phyloP scores from a whole-genome alignment of 2,797 vertebrate genomes.

The Trachops cirrhosus region DNA sequence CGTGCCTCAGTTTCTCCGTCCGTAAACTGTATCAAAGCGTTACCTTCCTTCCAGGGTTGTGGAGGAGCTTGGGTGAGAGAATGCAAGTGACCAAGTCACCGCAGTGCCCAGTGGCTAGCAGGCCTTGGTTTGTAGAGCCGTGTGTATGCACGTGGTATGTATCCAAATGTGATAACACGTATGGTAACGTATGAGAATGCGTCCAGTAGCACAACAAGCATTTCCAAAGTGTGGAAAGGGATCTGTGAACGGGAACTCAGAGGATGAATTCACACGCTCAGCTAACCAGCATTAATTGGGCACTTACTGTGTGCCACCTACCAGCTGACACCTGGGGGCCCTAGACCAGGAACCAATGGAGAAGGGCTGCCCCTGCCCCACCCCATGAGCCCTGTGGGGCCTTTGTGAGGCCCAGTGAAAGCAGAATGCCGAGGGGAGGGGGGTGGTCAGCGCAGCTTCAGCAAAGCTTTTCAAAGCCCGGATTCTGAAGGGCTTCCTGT shows the following conservation, averaged over 20 bases:
- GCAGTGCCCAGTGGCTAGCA: accelerated
- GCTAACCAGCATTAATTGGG: not conserved
- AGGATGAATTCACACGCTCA: accelerated
- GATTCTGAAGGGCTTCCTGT: conserved; percentile 84
- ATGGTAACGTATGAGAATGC: accelerated
- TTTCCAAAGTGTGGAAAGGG: not conserved
- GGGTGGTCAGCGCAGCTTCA: conserved; percentile 63
- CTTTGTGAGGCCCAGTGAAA: not conserved
- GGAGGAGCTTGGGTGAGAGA: not conserved
- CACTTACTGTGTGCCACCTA: not conserved
- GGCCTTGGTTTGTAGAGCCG: not conserved
- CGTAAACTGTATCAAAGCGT: not conserved
- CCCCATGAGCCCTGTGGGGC: not conserved
- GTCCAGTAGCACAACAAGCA: accelerated
- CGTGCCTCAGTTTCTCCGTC: not conserved
- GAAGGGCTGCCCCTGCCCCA: accelerated
- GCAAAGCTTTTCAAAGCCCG: conserved; percentile 63
- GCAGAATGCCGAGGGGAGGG: conserved; percentile 77
- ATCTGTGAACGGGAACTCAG: accelerated
- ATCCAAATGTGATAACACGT: accelerated
- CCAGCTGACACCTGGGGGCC: not conserved
- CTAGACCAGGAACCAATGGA: not conserved
- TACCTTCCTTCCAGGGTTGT: not conserved
- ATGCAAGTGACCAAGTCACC: too few species aligned
- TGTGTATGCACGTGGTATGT: too few species aligned